Base-by-base conservation (phyloP, 2,888 invertebrate genomes). In the Oligia strigilis region DNA sequence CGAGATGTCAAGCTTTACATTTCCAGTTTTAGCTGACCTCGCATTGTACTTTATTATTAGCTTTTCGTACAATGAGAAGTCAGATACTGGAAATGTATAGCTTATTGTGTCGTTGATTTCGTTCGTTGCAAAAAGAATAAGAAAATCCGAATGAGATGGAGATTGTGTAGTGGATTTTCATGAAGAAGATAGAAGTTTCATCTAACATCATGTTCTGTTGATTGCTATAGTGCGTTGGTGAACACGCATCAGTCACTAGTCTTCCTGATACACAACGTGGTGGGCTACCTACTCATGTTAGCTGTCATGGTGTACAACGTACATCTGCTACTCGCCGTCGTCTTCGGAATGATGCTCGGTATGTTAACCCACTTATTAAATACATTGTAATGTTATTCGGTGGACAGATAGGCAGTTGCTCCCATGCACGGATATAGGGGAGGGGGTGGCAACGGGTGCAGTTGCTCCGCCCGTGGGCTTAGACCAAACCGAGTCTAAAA, bases 251-350 rank as follows among this genome's bases (percentile, higher is more conserved):
- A 94, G 94, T 94, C 97, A 62, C 78, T 94, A 69, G 95, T 97
- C 86, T 97, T 97, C 96, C 92, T 97, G 85, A 78, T 95, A 69
- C 97, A 98, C 92, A 97, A 97, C 90, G 95, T 97, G 83, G 95
- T 98, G 71, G 98, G 98, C 49, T 98, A 98, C 94, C 92, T 98
- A 75, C 95, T 98, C 49, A 98, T 98, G 98, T 93, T 98, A 85
- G 97, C 97, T 49, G 98, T 98, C n/a, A 98, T 98, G 98, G 93
- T 98, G 23, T 98, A 97, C 94, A 98, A 98, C 94, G 98, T 97
- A 49, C 98, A 98, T 90, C 94, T 98, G 77, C 96, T 97, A 81
- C 95, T 98, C 72, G 97, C 98, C 19, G 97, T 98, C 74, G 96
- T 98, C 8, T 94, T 98, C 77, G 98, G 98, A 43, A 98, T 98